A percentile compares a stretch with the other conserved stretches of the same genome.
Evolutionary conservation across 1,140 invertebrate species (phyloP).

Genomic region (Macrobrachium rosenbergii): DNA sequence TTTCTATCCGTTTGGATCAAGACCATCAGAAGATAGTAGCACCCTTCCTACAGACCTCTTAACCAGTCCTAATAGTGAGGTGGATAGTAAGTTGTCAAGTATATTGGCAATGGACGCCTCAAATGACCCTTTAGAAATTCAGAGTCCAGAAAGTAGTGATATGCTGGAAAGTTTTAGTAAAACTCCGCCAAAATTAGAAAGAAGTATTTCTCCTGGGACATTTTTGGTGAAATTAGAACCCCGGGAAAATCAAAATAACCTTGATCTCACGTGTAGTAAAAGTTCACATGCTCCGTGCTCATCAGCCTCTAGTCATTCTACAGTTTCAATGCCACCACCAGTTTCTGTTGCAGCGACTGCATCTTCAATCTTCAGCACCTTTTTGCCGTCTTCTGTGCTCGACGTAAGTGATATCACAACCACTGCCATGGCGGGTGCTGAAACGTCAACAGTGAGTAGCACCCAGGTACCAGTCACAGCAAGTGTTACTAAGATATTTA

Average conservation of each 20-base stretch:
- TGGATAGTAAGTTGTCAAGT: conserved; percentile 57
- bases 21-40: conserved; percentile 34
- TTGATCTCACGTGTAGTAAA: background rate
- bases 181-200: conserved; percentile 36
- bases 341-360: conserved; percentile 7
- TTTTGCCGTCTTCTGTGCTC: background rate
- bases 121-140: conserved; percentile 58
- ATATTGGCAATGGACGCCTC: conserved; percentile 63
- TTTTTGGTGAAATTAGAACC: conserved; percentile 59
- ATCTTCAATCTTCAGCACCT: background rate
- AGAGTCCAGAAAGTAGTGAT: conserved; percentile 33
- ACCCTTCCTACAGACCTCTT: conserved; percentile 39
- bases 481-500: too few species aligned
- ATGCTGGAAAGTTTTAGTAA: conserved; percentile 44
- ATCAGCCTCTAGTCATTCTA: conserved; percentile 29
- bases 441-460: too few species aligned
- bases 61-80: conserved; percentile 55
- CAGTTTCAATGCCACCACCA: conserved; percentile 49
- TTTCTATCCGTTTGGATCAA: conserved; percentile 39
- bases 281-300: background rate
- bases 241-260: conserved; percentile 11
- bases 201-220: conserved; percentile 54
- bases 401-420: conserved; percentile 4
- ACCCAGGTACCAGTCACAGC: too few species aligned
- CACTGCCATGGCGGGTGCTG: background rate